Evolutionary conservation across 2,113 vertebrate species (phyloP).

Genomic region (Prunella himalayana): DNA sequence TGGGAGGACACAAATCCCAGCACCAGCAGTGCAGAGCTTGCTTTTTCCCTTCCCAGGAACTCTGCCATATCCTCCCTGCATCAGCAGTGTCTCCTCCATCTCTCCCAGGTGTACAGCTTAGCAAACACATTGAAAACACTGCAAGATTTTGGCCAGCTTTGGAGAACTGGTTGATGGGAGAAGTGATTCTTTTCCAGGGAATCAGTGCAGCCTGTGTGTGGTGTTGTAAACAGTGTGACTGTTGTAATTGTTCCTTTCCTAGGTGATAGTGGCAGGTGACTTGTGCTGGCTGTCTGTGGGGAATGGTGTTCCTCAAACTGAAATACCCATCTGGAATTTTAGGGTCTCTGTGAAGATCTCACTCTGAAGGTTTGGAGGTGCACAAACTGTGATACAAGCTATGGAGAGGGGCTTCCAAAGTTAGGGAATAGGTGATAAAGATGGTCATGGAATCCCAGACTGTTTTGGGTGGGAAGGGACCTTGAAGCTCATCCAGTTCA

Average conservation of each 20-base stretch:
- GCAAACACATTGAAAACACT: neutral
- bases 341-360: neutral
- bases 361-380: accelerated
- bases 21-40: neutral
- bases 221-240: neutral
- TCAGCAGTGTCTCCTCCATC: neutral
- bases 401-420: accelerated
- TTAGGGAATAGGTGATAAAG: too few species aligned
- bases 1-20: neutral
- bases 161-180: neutral
- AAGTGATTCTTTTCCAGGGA: neutral
- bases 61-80: neutral
- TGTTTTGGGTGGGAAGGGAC: neutral
- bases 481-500: neutral
- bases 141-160: neutral
- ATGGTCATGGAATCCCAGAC: neutral
- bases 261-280: neutral
- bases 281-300: neutral
- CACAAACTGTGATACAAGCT: accelerated
- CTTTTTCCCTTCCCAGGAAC: neutral
- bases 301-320: neutral
- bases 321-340: neutral
- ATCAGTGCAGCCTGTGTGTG: neutral
- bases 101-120: neutral
- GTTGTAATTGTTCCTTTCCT: accelerated